Evolutionary conservation across 2,888 invertebrate genomes (phyloP), one percentile per base, ranked within the genome.

Genomic region (Aromia moschata): DNA sequence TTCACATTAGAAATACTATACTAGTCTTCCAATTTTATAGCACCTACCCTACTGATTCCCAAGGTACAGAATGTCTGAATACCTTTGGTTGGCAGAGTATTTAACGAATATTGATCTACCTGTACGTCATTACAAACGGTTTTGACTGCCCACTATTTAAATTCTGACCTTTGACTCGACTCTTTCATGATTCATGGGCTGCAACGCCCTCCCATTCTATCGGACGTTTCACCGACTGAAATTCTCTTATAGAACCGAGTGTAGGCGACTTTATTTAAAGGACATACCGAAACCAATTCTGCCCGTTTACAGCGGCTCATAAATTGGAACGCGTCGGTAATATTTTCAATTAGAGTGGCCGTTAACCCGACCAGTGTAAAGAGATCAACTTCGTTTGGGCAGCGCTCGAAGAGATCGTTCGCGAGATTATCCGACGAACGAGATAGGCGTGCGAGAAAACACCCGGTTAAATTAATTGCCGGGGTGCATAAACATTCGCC

Each of bases 331-430:
- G 49, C 60, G 61, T 58, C 67, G 58, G 65, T 67, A 49, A 61
- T 65, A 67, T 62, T 67, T 65, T 65, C 65, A 67, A 67, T 65
- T 67, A 67, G 60, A 52, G 54, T 30, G 56, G 60, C 63, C 64
- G 64, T 67, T 63, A 67, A 65, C 63, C 56, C 54, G 52, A 53
- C 33, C 60, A 58, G 62, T 65, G 62, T 60, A 58, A 62, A 62
- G 47, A 60, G 60, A 65, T 61, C 65, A 64, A 58, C 45, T 37
- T 49, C 47, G 33, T 52, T 40, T 25, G 18, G n/a, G 16, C 41
- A 11, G 15, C 15, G 25, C 20, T 18, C 49, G 38, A 49, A n/a
- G 38, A 38, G 38, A 14, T 37, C 25, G 49, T 15, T 49, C 40
- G 15, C 18, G 38, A 25, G 40, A 25, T 40, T 49, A 38, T 49